phyloP scores from a whole-genome alignment of 2,113 vertebrate species.

The Protobothrops flavoviridis region DNA sequence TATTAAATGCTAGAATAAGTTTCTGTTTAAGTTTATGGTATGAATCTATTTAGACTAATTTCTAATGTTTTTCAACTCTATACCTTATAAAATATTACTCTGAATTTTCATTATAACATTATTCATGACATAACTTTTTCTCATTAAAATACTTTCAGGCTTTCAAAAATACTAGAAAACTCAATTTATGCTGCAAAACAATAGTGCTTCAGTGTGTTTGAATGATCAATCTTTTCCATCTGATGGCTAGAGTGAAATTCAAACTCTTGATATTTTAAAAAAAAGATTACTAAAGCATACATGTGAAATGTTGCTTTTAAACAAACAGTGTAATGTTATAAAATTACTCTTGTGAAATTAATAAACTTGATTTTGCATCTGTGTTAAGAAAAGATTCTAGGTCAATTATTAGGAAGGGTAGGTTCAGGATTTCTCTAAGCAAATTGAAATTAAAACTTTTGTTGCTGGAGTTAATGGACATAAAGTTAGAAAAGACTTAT shows the following conservation, averaged over 20 bases:
- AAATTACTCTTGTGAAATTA: background rate
- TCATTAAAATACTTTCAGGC: constrained; percentile 12
- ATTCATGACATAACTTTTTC: background rate
- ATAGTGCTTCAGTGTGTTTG: background rate
- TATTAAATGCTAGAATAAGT: background rate
- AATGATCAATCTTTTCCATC: background rate
- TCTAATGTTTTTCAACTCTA: background rate
- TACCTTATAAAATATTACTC: background rate
- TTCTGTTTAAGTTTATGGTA: background rate
- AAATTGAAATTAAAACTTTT: too few relatives aligned
- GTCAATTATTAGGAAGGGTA: too few relatives aligned
- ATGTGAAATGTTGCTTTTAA: background rate
- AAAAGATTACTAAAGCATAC: background rate
- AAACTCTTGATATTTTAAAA: constrained; percentile 10
- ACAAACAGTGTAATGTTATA: background rate
- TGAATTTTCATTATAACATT: background rate
- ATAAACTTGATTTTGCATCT: background rate
- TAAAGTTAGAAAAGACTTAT: too few relatives aligned
- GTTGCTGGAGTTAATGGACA: too few relatives aligned
- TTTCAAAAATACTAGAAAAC: constrained; percentile 1
- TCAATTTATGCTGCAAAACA: background rate
- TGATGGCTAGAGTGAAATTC: background rate
- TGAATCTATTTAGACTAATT: constrained; percentile 8
- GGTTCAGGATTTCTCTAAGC: too few relatives aligned
- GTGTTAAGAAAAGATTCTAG: background rate